A percentile compares a stretch with the other conserved stretches of the same genome.
These are phyloP conservation scores for Oreochromis spilurus DNA, from an alignment of 2,113 vertebrate species.

Conservation along the genomic window DNA sequence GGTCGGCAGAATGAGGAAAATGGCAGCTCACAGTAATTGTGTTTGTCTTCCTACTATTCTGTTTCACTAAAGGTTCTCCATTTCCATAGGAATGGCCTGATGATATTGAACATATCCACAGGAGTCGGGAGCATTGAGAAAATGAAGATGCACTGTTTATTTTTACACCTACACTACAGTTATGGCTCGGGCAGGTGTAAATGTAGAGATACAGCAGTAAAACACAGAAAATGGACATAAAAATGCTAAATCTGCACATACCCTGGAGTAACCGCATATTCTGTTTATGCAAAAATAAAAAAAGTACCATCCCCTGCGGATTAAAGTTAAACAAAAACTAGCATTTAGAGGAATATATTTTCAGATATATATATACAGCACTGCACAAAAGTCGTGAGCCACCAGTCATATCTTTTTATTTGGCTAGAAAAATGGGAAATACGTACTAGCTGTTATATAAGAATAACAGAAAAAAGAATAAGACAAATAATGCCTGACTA, in stretches of 20 bases:
- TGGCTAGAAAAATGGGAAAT: background rate
- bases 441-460: background rate
- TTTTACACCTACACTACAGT: background rate
- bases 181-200: background rate
- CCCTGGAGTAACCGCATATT: background rate
- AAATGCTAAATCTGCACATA: background rate
- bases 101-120: background rate
- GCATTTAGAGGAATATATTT: background rate
- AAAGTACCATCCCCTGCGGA: background rate
- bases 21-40: slow-evolving; percentile 31
- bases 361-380: background rate
- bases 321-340: background rate
- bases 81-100: slow-evolving; percentile 20
- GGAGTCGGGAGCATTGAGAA: background rate
- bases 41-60: slow-evolving; percentile 15
- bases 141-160: slow-evolving; percentile 10
- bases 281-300: background rate
- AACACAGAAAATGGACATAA: background rate
- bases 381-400: background rate
- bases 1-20: slow-evolving; percentile 22
- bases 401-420: background rate
- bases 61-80: background rate
- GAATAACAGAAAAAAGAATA: background rate
- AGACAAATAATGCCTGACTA: background rate
- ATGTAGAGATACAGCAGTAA: background rate